Base-by-base conservation (phyloP, 2,888 invertebrate genomes). In the Erannis defoliaria region DNA sequence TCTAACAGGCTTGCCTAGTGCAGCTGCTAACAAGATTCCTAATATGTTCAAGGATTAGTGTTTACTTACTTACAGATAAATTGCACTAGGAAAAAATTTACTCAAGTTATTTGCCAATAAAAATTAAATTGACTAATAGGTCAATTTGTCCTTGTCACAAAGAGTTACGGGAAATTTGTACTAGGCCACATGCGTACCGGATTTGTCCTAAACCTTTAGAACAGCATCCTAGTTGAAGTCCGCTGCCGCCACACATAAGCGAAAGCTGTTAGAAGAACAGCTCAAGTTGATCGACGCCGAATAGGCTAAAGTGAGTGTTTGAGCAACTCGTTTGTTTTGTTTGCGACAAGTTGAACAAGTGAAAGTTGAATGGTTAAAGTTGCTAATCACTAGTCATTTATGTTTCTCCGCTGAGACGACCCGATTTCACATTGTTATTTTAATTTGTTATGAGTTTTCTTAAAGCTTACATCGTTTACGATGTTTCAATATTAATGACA, bases 251-350 rank as follows among this genome's bases (percentile, higher is more conserved):
- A 95, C 96, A 53, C 96, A 97, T 75, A 98, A 98, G 89, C 94
- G 96, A 75, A 96, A 96, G 78, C 95, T 97, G 35, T 94, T 98
- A 29, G 96, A 96, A 76, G 98, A 98, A 80, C 98, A 98, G 80
- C 94, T 98, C 79, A 95, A 97, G 59, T 93, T 97, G 56, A 97
- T 97, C 71, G 96, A 98, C 84, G 95, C 96, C 38, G 98, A 98
- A 88, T 97, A 97, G 89, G 95, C 95, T 71, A 97, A 97, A 93
- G 96, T 95, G 76, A 85, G 76, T 68, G 55, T 35, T 55, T 56
- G 50, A 57, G 38, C 45, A 58, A 57, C 56, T 62, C 53, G 50
- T 38, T 14, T 56, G 53, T 62, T 49, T 53, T 49, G 57, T 59
- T 53, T 49, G 45, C 40, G 53, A 55, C 45, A 49, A 53, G 46